Base-by-base conservation (phyloP, 2,888 invertebrate species). In the Mamestra brassicae region DNA sequence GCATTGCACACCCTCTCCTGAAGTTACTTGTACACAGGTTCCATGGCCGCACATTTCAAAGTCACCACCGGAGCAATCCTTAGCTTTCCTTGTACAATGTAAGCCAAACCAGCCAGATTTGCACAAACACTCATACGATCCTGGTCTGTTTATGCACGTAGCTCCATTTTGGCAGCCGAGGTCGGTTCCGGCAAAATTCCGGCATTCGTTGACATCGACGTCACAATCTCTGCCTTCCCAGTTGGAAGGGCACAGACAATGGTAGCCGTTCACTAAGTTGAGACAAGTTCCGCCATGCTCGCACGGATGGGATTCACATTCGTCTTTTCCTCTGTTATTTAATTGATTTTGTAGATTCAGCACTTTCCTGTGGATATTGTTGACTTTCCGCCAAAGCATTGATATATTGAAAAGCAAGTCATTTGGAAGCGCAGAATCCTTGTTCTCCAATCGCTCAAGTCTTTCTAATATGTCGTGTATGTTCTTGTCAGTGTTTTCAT, bases 121-220 rank as follows among this genome's bases (percentile, higher is more conserved):
- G 90, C 99, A 99, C 10, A 97, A 90, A 92, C 99, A 99, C 97
- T 97, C 97, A 92, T 98, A 99, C 17, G 97, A 97, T 71, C 99
- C 99, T 3, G 97, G 97, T 74, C 97, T 97, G 92, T 99, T 99
- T 36, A 97, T 93, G 90, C 99, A 99, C 4, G 97, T 98, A 0
- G 98, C 99, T 17, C 98, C 98, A 94, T 99, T 99, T 95, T 99
- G 99, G 92, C 99, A 99, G 3, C 99, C 99, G 61, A 98, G 96
- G 90, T 98, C 99, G 0, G 99, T 99, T 50, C 98, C 98, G 10
- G 97, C 97, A 89, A 97, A 98, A 87, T 97, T 97, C 0, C 97
- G 96, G 92, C 99, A 99, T 95, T 99, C 99, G 90, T 99, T 98
- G 0, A 99, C 98, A 92, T 99, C 99, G 3, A 93, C 92, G 67